Percentiles rank a stretch among this genome's conserved stretches.
Conservation (phyloP, 2,888 invertebrate species). For the Aspidiotus destructor region DNA sequence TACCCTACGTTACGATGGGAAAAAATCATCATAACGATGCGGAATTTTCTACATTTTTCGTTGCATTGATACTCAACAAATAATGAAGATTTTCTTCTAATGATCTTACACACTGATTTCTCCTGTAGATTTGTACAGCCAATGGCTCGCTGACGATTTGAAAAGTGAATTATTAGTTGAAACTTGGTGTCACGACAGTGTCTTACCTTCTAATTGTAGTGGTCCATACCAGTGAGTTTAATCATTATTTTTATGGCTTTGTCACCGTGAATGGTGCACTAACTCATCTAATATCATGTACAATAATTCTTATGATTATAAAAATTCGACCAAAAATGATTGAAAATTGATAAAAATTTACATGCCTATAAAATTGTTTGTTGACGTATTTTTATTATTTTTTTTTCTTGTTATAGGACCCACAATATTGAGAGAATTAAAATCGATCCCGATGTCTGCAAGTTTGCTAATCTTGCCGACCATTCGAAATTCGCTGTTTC, state of each 20-base stretch:
- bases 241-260: not conserved
- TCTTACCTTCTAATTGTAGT: slow-evolving; percentile 65
- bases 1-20: too few relatives aligned
- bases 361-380: not conserved
- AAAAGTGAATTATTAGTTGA: slow-evolving; percentile 66
- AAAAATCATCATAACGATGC: too few relatives aligned
- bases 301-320: too few relatives aligned
- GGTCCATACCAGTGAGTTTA: slow-evolving; percentile 43
- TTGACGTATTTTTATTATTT: slow-evolving; percentile 6
- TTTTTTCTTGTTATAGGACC: slow-evolving; percentile 3
- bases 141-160: slow-evolving; percentile 65
- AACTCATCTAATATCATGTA: too few relatives aligned
- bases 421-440: slow-evolving; percentile 21
- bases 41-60: too few relatives aligned
- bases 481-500: slow-evolving; percentile 82
- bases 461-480: slow-evolving; percentile 41
- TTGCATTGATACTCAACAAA: too few relatives aligned
- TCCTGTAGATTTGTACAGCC: slow-evolving; percentile 64
- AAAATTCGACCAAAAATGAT: too few relatives aligned
- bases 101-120: too few relatives aligned
- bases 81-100: too few relatives aligned
- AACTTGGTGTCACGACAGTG: slow-evolving; percentile 74
- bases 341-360: not conserved
- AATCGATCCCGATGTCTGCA: not conserved
- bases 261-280: too few relatives aligned